A percentile compares a stretch with the other conserved stretches of the same genome.
Evolutionary conservation across 2,113 vertebrate species (phyloP).

Genomic region (Bostrychus sinensis): DNA sequence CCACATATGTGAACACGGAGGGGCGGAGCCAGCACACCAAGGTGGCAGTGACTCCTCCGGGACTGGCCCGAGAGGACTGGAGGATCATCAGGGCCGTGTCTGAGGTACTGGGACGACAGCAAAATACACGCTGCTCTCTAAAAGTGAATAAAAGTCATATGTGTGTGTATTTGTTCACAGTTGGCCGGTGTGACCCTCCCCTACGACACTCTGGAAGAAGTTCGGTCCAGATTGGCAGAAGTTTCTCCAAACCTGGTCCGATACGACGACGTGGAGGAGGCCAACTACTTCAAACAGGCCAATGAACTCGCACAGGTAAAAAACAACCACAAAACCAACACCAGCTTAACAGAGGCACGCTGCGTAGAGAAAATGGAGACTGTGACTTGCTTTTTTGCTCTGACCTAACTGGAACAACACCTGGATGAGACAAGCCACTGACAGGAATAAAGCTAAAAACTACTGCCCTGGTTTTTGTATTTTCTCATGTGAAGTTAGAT

Average conservation of each 20-base stretch:
- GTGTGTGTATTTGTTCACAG: slow-evolving; percentile 69
- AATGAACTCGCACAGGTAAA: slow-evolving; percentile 86
- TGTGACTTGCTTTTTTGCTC: too few relatives aligned
- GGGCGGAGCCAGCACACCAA: slow-evolving; percentile 93
- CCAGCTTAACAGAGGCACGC: too few relatives aligned
- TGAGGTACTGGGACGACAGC: slow-evolving; percentile 77
- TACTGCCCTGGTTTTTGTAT: background rate
- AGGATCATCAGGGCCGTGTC: slow-evolving; percentile 94
- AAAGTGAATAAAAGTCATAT: too few relatives aligned
- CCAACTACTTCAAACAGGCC: slow-evolving; percentile 96
- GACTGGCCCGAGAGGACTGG: slow-evolving; percentile 96
- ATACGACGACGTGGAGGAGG: slow-evolving; percentile 92
- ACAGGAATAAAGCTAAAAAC: too few relatives aligned
- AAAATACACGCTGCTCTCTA: too few relatives aligned
- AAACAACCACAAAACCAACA: too few relatives aligned
- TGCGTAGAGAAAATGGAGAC: too few relatives aligned
- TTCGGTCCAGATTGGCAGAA: slow-evolving; percentile 88
- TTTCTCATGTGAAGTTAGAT: too few relatives aligned
- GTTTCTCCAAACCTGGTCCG: slow-evolving; percentile 93
- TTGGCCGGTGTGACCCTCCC: slow-evolving; percentile 88
- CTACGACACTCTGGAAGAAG: slow-evolving; percentile 89
- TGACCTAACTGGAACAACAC: too few relatives aligned
- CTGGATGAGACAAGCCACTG: too few relatives aligned
- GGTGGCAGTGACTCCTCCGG: slow-evolving; percentile 91
- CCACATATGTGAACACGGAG: slow-evolving; percentile 95